phyloP scores from a whole-genome alignment of 2,797 vertebrate genomes.

The Brotogeris chrysoptera region DNA sequence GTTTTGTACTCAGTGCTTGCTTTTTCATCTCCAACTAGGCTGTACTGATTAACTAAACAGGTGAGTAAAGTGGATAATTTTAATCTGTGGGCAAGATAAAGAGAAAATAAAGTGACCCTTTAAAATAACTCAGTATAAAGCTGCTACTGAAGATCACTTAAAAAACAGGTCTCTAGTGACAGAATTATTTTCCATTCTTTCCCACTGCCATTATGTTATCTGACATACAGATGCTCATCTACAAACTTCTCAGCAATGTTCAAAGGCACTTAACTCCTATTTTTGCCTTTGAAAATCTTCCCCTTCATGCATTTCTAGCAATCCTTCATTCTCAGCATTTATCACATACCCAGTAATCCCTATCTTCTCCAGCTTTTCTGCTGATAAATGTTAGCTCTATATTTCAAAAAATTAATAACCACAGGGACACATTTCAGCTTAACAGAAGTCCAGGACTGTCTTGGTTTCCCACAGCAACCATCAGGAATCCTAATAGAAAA shows the following conservation, averaged over 20 bases:
- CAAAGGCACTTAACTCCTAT: background rate
- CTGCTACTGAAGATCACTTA: background rate
- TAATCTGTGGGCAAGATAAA: background rate
- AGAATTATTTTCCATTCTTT: background rate
- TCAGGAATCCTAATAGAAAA: conserved; percentile 11
- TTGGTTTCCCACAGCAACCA: conserved; percentile 30
- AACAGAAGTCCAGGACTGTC: background rate
- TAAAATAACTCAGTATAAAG: background rate
- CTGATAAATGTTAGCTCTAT: background rate
- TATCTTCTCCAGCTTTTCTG: background rate
- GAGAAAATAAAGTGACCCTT: background rate
- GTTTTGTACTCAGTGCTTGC: background rate
- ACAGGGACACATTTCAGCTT: background rate
- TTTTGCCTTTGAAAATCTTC: conserved; percentile 21
- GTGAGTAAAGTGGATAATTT: background rate
- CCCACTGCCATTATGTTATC: background rate
- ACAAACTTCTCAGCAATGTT: background rate
- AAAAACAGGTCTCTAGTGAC: background rate
- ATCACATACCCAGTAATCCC: background rate
- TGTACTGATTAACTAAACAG: background rate
- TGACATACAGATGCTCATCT: background rate
- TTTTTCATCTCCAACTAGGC: background rate
- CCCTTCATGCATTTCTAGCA: background rate
- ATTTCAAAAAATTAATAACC: conserved; percentile 31
- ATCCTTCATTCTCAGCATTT: background rate